phyloP scores from a whole-genome alignment of 2,888 invertebrate genomes.

The Drosophila lutescens region DNA sequence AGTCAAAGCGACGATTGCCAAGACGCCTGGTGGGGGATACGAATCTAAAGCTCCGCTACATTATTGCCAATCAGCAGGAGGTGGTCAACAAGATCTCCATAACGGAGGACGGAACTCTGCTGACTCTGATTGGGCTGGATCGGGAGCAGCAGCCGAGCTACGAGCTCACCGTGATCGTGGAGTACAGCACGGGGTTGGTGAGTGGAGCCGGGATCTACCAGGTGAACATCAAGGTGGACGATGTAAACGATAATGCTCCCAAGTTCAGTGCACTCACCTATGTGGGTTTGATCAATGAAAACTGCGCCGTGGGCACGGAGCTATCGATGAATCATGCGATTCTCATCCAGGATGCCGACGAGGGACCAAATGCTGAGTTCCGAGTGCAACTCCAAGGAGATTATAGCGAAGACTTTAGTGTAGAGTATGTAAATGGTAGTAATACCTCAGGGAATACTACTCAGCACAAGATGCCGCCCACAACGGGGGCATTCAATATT shows the following conservation, averaged over 20 bases:
- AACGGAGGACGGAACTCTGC: constrained; percentile 91
- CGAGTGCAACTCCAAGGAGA: constrained; percentile 90
- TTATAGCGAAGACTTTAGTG: constrained; percentile 89
- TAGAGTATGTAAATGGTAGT: constrained; percentile 86
- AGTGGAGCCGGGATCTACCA: constrained; percentile 91
- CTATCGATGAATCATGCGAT: constrained; percentile 89
- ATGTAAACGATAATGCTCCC: constrained; percentile 95
- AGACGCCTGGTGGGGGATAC: constrained; percentile 77
- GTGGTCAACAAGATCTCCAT: constrained; percentile 91
- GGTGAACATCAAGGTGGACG: constrained; percentile 91
- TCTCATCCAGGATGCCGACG: constrained; percentile 89
- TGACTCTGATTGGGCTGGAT: constrained; percentile 90
- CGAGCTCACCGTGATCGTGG: constrained; percentile 91
- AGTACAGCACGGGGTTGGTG: constrained; percentile 89
- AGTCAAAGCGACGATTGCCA: constrained; percentile 64
- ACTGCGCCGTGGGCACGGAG: constrained; percentile 89
- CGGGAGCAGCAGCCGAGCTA: constrained; percentile 90
- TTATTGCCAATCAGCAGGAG: constrained; percentile 93
- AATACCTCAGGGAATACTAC: constrained; percentile 69
- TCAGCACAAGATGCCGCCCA: constrained; percentile 73
- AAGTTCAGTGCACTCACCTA: constrained; percentile 89
- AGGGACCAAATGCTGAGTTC: constrained; percentile 88
- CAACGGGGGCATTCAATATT: constrained; percentile 80
- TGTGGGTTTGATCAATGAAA: constrained; percentile 92
- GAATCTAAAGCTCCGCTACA: constrained; percentile 87